Conservation (phyloP, 1,140 invertebrate species). For the Neodiprion virginianus region DNA sequence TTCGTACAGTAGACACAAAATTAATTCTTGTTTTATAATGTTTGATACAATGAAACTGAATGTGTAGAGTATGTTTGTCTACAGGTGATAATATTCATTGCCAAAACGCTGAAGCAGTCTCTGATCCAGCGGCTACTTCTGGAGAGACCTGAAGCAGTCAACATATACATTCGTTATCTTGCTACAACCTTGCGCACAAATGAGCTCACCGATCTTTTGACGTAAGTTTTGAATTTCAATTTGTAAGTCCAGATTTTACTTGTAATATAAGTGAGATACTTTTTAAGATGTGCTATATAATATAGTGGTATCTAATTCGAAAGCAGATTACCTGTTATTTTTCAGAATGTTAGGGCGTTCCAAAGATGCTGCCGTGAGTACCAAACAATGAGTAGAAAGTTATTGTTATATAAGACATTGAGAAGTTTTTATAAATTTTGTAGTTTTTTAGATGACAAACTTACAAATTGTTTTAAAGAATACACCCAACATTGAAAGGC, state of each 20-base stretch:
- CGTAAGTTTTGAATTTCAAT: conserved; percentile 49
- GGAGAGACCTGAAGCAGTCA: conserved; percentile 57
- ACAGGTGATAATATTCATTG: conserved; percentile 63
- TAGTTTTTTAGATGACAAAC: conserved; percentile 56
- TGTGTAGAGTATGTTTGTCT: conserved; percentile 28
- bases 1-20: conserved; percentile 35
- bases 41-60: conserved; percentile 63
- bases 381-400: conserved; percentile 7
- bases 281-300: too few species aligned
- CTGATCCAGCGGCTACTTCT: conserved; percentile 59
- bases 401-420: background rate
- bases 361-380: conserved; percentile 62
- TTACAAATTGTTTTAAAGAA: conserved; percentile 56
- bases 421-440: conserved; percentile 16
- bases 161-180: conserved; percentile 63
- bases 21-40: conserved; percentile 56
- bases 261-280: background rate
- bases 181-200: conserved; percentile 57
- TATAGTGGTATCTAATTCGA: conserved; percentile 10
- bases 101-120: conserved; percentile 60
- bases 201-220: conserved; percentile 63
- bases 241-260: conserved; percentile 8
- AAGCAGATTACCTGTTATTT: conserved; percentile 30
- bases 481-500: conserved; percentile 49
- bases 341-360: conserved; percentile 61